Evolutionary conservation across 2,888 invertebrate species (phyloP), one percentile per base, ranked within the genome.

Genomic region (Chorisops tibialis): DNA sequence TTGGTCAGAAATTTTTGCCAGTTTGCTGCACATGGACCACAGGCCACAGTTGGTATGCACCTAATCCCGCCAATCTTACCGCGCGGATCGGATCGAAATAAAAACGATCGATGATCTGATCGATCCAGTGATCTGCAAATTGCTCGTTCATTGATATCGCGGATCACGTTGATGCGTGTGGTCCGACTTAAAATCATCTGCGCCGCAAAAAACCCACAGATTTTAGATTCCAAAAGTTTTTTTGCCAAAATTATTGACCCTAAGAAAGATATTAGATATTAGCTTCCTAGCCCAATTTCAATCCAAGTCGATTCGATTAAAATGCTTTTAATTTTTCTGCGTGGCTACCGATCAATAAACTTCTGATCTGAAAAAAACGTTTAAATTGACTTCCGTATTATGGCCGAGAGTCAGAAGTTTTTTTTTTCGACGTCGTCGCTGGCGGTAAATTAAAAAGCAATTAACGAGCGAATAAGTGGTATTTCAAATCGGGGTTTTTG

Each of bases 391-490:
- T 56, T 56, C 56, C 45, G 30, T 56, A 45, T 35, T 9, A 30
- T 30, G 43, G 19, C 30, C 22, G 21, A 56, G 30, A 24, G 19
- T 18, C 43, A 56, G 24, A 56, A 16, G 16, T 45, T 11, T 24
- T 56, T 30, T 45, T 43, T 14, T 30, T 30, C 4, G 41, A 22
- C 9, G 7, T 21, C 38, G 35, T 51, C 56, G 22, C 24, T 45
- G 56, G 43, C 56, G 56, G 56, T 19, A 18, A 56, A 56, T 56
- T 56, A 56, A 56, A 56, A 56, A 56, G 56, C 56, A 56, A 56
- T 56, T 56, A 56, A 56, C 56, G 56, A 56, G 43, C 56, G 56
- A 56, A 56, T 56, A 56, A 56, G 56, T 56, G 56, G 56, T 56
- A 43, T 43, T 56, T 56, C 30, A 30, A 45, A 43, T 56, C n/a